These are phyloP conservation scores for Caracal caracal DNA, from an alignment of 2,113 vertebrate species.

Conservation along the genomic window DNA sequence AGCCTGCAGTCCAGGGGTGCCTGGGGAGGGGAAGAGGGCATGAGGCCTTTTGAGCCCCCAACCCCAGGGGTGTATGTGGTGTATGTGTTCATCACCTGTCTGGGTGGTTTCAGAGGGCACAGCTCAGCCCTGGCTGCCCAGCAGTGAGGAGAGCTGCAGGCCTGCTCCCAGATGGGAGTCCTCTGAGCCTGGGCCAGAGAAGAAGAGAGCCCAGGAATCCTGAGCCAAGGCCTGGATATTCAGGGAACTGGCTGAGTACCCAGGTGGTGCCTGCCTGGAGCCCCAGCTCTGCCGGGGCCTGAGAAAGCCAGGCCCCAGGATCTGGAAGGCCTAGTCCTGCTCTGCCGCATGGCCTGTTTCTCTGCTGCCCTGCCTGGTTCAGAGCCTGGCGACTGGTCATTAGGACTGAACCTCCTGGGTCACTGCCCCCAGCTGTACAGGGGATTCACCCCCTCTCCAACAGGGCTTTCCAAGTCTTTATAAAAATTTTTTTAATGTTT, in stretches of 20 bases:
- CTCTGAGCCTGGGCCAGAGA: background rate
- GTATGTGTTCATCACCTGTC: background rate
- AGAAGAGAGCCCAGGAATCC: background rate
- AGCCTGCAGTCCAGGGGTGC: background rate
- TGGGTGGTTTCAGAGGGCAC: background rate
- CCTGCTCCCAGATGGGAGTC: background rate
- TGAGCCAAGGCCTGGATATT: background rate
- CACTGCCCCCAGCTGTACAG: background rate
- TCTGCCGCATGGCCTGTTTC: background rate
- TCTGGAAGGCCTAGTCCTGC: background rate
- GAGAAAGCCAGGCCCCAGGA: fast-evolving
- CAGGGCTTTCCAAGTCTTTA: too few relatives aligned
- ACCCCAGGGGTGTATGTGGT: background rate
- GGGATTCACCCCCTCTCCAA: background rate
- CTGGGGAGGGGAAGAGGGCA: background rate
- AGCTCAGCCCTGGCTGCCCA: background rate
- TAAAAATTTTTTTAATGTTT: too few relatives aligned
- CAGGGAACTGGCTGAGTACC: background rate
- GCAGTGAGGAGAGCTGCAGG: background rate
- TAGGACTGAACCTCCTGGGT: background rate
- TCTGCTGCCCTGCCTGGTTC: background rate
- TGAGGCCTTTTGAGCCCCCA: background rate
- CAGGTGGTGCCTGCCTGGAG: background rate
- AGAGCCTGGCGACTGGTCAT: background rate
- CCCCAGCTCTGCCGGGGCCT: background rate